Evolutionary conservation across 2,797 vertebrate species (phyloP), one percentile per base, ranked within the genome.

Genomic region (Caiman crocodilus): DNA sequence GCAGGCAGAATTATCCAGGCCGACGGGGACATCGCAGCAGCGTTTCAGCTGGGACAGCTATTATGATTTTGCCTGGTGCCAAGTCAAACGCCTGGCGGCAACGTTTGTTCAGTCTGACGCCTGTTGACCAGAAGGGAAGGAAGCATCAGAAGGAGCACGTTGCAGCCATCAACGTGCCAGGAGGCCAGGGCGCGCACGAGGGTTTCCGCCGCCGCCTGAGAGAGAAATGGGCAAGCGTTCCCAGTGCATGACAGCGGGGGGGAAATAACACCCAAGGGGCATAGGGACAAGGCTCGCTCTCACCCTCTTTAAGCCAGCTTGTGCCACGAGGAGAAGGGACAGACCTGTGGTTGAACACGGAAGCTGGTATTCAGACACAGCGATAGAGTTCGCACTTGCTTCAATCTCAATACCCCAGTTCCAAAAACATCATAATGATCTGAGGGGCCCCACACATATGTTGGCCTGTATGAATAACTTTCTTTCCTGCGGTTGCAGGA

Each of bases 401-500:
- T 16, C 42, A 32, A 1, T 23, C 69, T 55, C 91, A 26, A 4
- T 25, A 81, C 56, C 23, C 35, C 42, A 4, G 1, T 50, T 5
- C 32, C 87, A 55, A 20, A 71, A 21, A 59, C 30, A 81, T 86
- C 42, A 2, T 1, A 63, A n/a, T 86, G 58, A 5, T 28, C 32
- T 56, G 58, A 71, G 87, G 67, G 59, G 92, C 87, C 90, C 90
- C 89, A 78, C 59, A 2, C 89, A 2, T 86, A 91, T 90, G 88
- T 95, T 79, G 74, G 65, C 42, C 61, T 79, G 85, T 71, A 32
- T 6, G 89, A 94, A 86, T 20, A 25, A 82, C 58, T 97, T 88
- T 83, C 86, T 74, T 63, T 81, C 56, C 76, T 71, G 23, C 86
- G 84, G 89, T 81, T 4, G 69, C 4, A 79, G 92, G 93, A 85